Evolutionary conservation across 2,797 vertebrate genomes (phyloP).

Genomic region (Pteronotus mesoamericanus): DNA sequence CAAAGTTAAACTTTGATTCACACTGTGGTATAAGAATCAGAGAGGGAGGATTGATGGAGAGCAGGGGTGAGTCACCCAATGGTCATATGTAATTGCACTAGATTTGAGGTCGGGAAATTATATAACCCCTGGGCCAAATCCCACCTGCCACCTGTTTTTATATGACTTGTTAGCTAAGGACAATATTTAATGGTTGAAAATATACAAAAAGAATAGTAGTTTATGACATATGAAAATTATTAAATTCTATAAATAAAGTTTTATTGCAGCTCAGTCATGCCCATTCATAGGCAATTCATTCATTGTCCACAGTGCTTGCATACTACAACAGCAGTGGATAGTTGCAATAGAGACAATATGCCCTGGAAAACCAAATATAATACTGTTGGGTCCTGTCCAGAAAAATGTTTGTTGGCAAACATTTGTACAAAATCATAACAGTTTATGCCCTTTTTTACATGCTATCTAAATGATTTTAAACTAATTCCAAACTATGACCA

Average conservation of each 20-base stretch:
- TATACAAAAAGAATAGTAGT: background rate
- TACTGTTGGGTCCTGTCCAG: background rate
- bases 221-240: background rate
- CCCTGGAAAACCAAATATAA: background rate
- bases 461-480: background rate
- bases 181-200: background rate
- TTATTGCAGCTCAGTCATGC: background rate
- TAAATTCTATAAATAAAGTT: background rate
- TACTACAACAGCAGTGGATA: background rate
- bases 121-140: background rate
- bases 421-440: background rate
- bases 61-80: too few species aligned
- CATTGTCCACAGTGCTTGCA: background rate
- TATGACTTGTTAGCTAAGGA: background rate
- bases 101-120: background rate
- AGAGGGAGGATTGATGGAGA: background rate
- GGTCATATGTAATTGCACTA: background rate
- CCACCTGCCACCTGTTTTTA: background rate
- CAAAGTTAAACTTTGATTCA: background rate
- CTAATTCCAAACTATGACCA: background rate
- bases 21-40: background rate
- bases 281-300: background rate
- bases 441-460: background rate
- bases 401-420: background rate
- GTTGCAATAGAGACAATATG: background rate